Conservation (phyloP, 2,113 vertebrate genomes). For the Laticauda laticaudata region DNA sequence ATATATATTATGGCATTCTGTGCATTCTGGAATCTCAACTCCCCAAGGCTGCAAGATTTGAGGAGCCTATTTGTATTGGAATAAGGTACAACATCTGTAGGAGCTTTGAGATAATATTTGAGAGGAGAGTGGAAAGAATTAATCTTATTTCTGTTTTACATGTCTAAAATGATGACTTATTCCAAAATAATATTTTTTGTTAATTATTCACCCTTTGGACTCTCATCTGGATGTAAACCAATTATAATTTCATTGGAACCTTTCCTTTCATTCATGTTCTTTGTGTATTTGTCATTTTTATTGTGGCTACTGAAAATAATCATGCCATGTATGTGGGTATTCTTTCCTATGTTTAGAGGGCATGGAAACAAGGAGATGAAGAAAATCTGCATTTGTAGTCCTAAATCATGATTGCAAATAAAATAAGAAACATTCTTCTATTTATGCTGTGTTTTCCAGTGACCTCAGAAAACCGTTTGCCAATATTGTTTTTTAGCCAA, state of each 20-base stretch:
- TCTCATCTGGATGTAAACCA: not conserved
- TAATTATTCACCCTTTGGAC: not conserved
- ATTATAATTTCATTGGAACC: not conserved
- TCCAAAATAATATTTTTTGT: not conserved
- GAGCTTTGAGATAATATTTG: not conserved
- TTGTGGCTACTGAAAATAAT: not conserved
- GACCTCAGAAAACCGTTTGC: conserved; percentile 56
- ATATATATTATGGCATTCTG: not conserved
- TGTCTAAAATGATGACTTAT: not conserved
- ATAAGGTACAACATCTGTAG: not conserved
- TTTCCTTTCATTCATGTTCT: not conserved
- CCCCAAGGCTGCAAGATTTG: not conserved
- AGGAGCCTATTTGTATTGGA: not conserved
- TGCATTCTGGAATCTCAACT: not conserved
- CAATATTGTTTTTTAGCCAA: conserved; percentile 49
- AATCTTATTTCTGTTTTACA: not conserved
- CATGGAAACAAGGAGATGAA: not conserved
- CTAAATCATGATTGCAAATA: conserved; percentile 39
- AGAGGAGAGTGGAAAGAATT: not conserved
- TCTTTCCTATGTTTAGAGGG: not conserved
- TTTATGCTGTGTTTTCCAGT: conserved; percentile 56
- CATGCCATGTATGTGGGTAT: not conserved
- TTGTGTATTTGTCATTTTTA: not conserved
- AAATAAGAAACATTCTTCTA: conserved; percentile 36
- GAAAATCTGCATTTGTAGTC: conserved; percentile 25